Percentiles rank a stretch among this genome's conserved stretches.
Conservation (phyloP, 2,888 invertebrate genomes). For the Cepaea hortensis region DNA sequence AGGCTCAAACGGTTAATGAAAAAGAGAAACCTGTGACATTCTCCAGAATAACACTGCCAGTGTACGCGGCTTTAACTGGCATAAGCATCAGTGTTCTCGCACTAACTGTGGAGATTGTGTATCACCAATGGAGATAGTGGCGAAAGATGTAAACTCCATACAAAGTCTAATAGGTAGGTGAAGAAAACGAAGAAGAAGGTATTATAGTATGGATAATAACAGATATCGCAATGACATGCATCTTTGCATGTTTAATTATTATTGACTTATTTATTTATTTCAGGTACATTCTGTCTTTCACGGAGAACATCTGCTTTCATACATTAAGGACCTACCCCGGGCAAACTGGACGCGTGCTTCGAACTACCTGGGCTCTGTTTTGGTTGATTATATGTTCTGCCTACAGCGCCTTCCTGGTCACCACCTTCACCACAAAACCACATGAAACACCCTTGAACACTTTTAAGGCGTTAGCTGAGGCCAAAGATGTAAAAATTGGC, state of each 20-base stretch:
- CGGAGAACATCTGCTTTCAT: slow-evolving; percentile 28
- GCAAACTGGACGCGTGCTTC: slow-evolving; percentile 13
- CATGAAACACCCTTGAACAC: background rate
- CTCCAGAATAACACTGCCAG: background rate
- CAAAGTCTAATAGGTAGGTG: too few relatives aligned
- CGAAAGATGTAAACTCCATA: too few relatives aligned
- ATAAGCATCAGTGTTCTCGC: background rate
- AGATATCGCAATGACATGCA: too few relatives aligned
- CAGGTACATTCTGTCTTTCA: background rate
- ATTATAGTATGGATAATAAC: too few relatives aligned
- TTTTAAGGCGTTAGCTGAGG: background rate
- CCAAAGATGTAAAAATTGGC: background rate
- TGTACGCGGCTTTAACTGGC: background rate
- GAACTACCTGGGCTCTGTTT: slow-evolving; percentile 20
- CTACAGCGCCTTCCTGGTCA: slow-evolving; percentile 25
- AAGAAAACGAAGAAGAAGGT: too few relatives aligned
- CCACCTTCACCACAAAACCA: slow-evolving; percentile 21
- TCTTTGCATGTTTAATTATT: too few relatives aligned
- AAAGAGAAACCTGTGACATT: background rate
- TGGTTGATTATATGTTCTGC: slow-evolving; percentile 20
- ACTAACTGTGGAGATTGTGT: background rate
- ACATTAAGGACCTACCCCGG: background rate
- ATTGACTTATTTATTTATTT: background rate
- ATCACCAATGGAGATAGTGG: background rate
- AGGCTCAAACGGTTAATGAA: background rate